Evolutionary conservation across 2,888 invertebrate genomes (phyloP).

Genomic region (Heteropelma amictum): DNA sequence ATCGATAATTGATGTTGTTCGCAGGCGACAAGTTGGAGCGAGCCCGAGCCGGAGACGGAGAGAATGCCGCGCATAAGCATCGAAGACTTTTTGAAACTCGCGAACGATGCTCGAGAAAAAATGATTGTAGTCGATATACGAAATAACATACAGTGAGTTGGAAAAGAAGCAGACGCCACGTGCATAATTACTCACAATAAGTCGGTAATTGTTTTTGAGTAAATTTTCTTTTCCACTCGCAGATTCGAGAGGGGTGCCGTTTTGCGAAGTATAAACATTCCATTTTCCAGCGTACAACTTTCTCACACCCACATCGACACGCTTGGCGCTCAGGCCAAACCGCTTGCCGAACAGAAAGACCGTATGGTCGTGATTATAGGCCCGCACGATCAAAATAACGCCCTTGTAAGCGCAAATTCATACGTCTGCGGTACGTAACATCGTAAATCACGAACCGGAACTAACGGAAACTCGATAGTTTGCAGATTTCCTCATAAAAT

Average conservation of each 20-base stretch:
- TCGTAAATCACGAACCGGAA: background rate
- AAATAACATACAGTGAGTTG: constrained; percentile 81
- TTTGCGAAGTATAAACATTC: constrained; percentile 91
- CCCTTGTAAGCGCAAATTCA: constrained; percentile 80
- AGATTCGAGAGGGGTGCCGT: constrained; percentile 90
- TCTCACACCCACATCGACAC: constrained; percentile 85
- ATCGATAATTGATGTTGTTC: background rate
- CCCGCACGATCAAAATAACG: constrained; percentile 87
- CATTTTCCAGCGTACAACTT: constrained; percentile 88
- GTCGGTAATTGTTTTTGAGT: too few relatives aligned
- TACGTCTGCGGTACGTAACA: background rate
- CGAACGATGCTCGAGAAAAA: constrained; percentile 78
- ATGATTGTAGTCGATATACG: constrained; percentile 86
- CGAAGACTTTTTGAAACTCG: constrained; percentile 87
- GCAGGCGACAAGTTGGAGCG: constrained; percentile 70
- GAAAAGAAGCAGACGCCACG: too few relatives aligned
- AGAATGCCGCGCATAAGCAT: constrained; percentile 88
- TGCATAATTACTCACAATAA: too few relatives aligned
- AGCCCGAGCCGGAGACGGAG: constrained; percentile 72
- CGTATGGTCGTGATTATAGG: constrained; percentile 89
- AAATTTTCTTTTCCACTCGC: constrained; percentile 56
- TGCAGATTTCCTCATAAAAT: constrained; percentile 90
- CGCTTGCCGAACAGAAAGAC: constrained; percentile 82
- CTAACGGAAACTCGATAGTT: constrained; percentile 82
- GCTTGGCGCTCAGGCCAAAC: constrained; percentile 82